These are phyloP conservation scores for Echeneis naucrates DNA, from an alignment of 2,797 vertebrate genomes.

Conservation along the genomic window DNA sequence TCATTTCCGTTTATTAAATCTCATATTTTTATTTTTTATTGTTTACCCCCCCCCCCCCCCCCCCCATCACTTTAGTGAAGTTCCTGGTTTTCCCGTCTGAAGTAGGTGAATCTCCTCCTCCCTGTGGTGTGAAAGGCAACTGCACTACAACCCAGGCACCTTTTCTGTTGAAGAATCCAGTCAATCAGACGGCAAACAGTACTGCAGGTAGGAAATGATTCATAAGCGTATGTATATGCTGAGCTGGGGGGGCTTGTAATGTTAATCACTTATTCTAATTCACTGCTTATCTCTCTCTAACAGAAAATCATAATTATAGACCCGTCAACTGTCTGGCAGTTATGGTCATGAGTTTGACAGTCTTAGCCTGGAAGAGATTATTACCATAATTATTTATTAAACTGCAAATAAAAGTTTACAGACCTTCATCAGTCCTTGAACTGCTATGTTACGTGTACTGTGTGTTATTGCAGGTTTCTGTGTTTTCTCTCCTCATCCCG, in stretches of 20 bases:
- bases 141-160: slow-evolving; percentile 61
- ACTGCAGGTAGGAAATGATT: slow-evolving; percentile 62
- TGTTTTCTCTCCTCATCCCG: neutral
- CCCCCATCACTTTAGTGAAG: slow-evolving; percentile 71
- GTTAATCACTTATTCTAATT: slow-evolving; percentile 5
- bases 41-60: too few species aligned
- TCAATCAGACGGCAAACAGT: slow-evolving; percentile 66
- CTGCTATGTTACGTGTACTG: too few species aligned
- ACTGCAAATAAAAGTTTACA: neutral
- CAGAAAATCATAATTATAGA: slow-evolving; percentile 12
- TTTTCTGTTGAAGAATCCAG: slow-evolving; percentile 59
- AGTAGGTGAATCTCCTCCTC: slow-evolving; percentile 18
- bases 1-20: neutral
- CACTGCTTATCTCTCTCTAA: neutral
- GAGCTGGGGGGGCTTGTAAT: neutral
- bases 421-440: too few species aligned
- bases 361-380: neutral
- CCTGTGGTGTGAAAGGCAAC: slow-evolving; percentile 68
- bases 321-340: slow-evolving; percentile 1
- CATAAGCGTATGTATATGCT: neutral
- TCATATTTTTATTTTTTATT: slow-evolving; percentile 38
- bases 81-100: slow-evolving; percentile 71
- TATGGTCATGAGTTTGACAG: fast-evolving
- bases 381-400: neutral
- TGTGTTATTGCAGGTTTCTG: too few species aligned